These are phyloP conservation scores for Trichomalopsis sarcophagae DNA, from an alignment of 1,140 invertebrate species.

Conservation along the genomic window DNA sequence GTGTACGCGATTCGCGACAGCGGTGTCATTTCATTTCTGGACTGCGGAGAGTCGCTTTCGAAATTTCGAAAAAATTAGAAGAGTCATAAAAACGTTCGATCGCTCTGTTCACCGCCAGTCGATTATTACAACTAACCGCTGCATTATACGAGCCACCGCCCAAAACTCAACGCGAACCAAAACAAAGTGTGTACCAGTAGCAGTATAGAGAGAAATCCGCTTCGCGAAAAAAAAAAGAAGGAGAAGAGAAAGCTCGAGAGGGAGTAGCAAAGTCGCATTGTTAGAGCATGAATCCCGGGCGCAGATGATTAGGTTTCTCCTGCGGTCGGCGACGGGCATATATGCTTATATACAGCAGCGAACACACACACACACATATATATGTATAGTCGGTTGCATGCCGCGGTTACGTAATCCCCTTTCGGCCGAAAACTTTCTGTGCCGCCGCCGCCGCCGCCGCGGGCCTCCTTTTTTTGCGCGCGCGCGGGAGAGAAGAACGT, in stretches of 20 bases:
- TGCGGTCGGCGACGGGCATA: not conserved
- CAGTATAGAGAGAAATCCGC: not conserved
- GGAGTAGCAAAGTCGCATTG: conserved; percentile 19
- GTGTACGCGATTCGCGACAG: not conserved
- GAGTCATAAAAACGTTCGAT: no score
- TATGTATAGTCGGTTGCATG: not conserved
- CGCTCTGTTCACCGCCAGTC: no score
- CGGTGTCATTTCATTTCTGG: no score
- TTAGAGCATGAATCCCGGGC: conserved; percentile 23
- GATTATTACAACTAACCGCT: not conserved
- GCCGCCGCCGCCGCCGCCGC: not conserved
- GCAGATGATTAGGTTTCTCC: conserved; percentile 26
- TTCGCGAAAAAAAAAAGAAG: not conserved
- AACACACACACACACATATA: not conserved
- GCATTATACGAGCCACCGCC: not conserved
- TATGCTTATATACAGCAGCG: not conserved
- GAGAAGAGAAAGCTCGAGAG: conserved; percentile 42
- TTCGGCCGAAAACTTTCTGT: conserved; percentile 19
- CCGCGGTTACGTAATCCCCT: conserved; percentile 22
- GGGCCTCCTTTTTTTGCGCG: conserved; percentile 12
- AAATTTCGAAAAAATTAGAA: no score
- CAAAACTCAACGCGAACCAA: not conserved
- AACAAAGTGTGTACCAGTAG: not conserved
- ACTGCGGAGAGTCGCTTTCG: no score
- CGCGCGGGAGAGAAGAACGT: conserved; percentile 13